A percentile compares a stretch with the other conserved stretches of the same genome.
Conservation (phyloP, 2,888 invertebrate genomes). For the Oeneis ivallda region DNA sequence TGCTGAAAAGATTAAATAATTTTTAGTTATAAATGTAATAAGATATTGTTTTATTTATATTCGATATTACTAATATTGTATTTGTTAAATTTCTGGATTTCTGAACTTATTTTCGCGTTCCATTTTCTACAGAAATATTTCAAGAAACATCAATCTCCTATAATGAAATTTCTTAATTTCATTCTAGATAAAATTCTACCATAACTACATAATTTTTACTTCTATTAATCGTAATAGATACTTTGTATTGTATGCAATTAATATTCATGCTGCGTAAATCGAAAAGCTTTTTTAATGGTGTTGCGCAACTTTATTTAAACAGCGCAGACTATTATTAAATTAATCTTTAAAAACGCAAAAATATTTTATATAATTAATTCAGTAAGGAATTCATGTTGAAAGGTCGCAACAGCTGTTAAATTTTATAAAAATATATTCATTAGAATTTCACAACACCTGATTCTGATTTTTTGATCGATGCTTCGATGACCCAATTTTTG, state of each 20-base stretch:
- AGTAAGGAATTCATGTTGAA: too few relatives aligned
- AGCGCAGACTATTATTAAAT: too few relatives aligned
- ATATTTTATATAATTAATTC: too few relatives aligned
- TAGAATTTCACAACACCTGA: background rate
- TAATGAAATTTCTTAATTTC: too few relatives aligned
- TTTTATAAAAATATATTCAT: background rate
- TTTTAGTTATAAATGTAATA: background rate
- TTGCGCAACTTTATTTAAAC: too few relatives aligned
- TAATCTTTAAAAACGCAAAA: too few relatives aligned
- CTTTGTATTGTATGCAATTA: too few relatives aligned
- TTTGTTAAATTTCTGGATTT: background rate
- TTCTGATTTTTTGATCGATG: slow-evolving; percentile 35
- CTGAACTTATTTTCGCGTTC: slow-evolving; percentile 3
- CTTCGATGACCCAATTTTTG: slow-evolving; percentile 61
- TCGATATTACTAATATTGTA: too few relatives aligned
- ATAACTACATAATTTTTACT: too few relatives aligned
- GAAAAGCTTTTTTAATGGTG: too few relatives aligned
- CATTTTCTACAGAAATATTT: slow-evolving; percentile 47
- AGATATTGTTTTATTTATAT: background rate
- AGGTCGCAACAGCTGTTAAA: background rate
- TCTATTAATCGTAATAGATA: background rate
- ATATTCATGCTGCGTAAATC: too few relatives aligned
- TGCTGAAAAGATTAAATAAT: background rate
- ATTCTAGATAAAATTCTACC: too few relatives aligned
- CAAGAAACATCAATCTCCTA: slow-evolving; percentile 30